Evolutionary conservation across 2,797 vertebrate species (phyloP).

Genomic region (Heterohyrax brucei): DNA sequence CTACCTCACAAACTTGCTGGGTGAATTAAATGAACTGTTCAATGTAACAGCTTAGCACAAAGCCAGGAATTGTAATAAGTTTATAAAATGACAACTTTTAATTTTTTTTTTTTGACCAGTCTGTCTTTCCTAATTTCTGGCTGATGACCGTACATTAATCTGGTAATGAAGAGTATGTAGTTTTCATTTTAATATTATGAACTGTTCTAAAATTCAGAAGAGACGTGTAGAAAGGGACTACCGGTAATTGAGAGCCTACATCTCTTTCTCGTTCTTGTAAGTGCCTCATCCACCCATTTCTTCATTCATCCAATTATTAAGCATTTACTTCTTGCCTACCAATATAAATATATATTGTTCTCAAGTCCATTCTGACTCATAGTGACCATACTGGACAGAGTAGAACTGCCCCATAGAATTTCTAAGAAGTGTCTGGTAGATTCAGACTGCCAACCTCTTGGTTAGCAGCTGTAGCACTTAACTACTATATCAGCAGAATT

Average conservation of each 20-base stretch:
- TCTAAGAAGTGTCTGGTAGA: too few species aligned
- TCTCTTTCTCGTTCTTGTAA: background rate
- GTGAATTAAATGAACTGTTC: background rate
- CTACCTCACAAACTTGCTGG: background rate
- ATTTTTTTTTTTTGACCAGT: conserved; percentile 14
- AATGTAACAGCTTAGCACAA: background rate
- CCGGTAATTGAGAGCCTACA: background rate
- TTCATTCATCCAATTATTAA: background rate
- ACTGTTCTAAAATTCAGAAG: background rate
- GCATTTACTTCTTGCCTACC: background rate
- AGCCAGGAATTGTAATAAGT: background rate
- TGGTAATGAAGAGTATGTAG: background rate
- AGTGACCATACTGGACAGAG: too few species aligned
- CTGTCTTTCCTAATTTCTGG: background rate
- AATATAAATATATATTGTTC: too few species aligned
- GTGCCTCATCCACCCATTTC: background rate
- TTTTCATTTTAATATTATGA: background rate
- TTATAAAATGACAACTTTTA: background rate
- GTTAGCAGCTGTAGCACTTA: too few species aligned
- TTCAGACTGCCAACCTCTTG: too few species aligned
- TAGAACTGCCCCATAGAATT: too few species aligned
- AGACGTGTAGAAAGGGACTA: background rate
- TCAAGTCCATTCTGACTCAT: too few species aligned
- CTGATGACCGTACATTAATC: background rate
- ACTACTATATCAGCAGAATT: too few species aligned